A percentile compares a stretch with the other conserved stretches of the same genome.
Conservation (phyloP, 2,888 invertebrate species). For the Odontomyia ornata region DNA sequence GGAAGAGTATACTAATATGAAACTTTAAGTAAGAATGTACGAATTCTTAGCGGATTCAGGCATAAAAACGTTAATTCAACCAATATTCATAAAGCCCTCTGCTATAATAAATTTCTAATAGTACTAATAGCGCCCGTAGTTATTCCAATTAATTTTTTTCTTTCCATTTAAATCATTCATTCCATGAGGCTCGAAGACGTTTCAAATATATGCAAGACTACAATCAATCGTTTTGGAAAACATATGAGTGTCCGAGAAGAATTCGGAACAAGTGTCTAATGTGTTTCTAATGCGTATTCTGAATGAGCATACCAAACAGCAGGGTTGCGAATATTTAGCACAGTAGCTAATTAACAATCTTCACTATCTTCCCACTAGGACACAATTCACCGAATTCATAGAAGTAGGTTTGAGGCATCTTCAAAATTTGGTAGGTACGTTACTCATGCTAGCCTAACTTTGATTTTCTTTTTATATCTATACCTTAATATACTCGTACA, state of each 20-base stretch:
- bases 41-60: too few relatives aligned
- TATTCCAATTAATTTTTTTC: conserved; percentile 17
- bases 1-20: too few relatives aligned
- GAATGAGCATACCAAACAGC: conserved; percentile 4
- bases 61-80: too few relatives aligned
- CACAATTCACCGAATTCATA: not conserved
- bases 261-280: not conserved
- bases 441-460: not conserved
- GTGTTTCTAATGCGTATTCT: not conserved
- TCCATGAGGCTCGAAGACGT: not conserved
- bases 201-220: not conserved
- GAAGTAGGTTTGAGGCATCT: conserved; percentile 7
- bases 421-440: not conserved
- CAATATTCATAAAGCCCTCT: too few relatives aligned
- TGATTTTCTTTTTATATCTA: not conserved
- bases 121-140: too few relatives aligned
- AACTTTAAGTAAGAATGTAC: too few relatives aligned
- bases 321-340: not conserved
- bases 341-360: conserved; percentile 41
- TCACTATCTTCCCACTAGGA: not conserved
- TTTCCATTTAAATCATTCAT: not conserved
- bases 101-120: too few relatives aligned
- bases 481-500: not conserved
- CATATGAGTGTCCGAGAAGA: not conserved
- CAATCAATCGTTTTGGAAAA: too few relatives aligned